Percentiles rank a stretch among this genome's conserved stretches.
phyloP scores from a whole-genome alignment of 2,113 vertebrate species.

The Triplophysa tibetana region DNA sequence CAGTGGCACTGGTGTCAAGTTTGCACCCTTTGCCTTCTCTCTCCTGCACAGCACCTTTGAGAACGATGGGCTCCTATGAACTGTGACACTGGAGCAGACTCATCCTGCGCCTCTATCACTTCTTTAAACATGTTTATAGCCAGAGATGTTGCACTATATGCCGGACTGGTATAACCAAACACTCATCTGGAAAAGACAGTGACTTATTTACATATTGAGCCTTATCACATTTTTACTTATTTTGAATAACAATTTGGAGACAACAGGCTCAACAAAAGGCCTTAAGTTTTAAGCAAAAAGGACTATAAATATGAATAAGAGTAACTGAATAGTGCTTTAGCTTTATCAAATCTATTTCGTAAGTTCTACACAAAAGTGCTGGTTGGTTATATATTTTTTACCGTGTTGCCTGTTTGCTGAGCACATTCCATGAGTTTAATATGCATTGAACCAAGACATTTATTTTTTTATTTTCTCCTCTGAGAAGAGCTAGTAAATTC shows the following conservation, averaged over 20 bases:
- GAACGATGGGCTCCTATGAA: slow-evolving; percentile 75
- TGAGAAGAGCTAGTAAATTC: not conserved
- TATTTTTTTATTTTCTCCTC: not conserved
- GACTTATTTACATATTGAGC: not conserved
- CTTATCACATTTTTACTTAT: not conserved
- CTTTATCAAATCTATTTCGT: not conserved
- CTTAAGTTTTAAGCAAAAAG: not conserved
- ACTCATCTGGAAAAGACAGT: not conserved
- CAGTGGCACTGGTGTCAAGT: slow-evolving; percentile 88
- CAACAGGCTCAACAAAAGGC: not conserved
- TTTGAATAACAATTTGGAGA: not conserved
- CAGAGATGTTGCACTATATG: slow-evolving; percentile 69
- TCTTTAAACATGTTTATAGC: slow-evolving; percentile 10
- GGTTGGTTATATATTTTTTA: not conserved
- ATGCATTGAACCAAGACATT: not conserved
- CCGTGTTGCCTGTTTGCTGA: slow-evolving; percentile 18
- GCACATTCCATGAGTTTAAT: slow-evolving; percentile 17
- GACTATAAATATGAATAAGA: not conserved
- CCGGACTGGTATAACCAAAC: slow-evolving; percentile 78
- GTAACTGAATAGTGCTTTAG: not conserved
- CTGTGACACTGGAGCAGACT: slow-evolving; percentile 14
- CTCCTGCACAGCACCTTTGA: slow-evolving; percentile 84
- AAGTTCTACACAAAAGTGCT: not conserved
- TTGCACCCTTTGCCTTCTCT: slow-evolving; percentile 89
- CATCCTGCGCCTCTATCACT: not conserved